Evolutionary conservation across 2,888 invertebrate genomes (phyloP).

Genomic region (Conomelus anceps): DNA sequence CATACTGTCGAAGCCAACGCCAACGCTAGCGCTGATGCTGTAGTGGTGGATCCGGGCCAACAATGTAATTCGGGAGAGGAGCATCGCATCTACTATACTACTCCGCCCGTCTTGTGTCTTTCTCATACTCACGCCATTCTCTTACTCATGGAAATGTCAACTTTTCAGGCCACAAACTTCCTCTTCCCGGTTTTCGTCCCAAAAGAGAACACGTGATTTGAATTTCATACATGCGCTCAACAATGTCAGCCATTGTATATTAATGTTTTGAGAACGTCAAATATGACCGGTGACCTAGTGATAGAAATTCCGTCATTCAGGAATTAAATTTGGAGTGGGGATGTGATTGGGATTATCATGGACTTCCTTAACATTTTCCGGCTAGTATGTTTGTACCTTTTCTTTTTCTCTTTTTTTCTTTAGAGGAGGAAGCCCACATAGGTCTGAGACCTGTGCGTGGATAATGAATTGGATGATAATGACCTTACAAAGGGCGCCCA

Average conservation of each 20-base stretch:
- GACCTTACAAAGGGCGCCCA: too few species aligned
- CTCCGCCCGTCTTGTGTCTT: not conserved
- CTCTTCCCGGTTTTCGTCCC: not conserved
- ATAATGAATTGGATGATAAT: too few species aligned
- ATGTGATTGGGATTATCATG: not conserved
- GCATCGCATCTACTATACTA: not conserved
- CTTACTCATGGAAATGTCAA: not conserved
- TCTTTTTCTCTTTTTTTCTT: too few species aligned
- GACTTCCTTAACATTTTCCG: not conserved
- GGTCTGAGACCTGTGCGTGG: too few species aligned
- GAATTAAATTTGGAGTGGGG: not conserved
- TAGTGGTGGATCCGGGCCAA: not conserved
- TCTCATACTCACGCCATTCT: not conserved
- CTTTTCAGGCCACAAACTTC: not conserved
- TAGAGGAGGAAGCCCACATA: too few species aligned
- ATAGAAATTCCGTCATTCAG: not conserved
- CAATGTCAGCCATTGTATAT: not conserved
- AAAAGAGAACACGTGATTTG: not conserved
- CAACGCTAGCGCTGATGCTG: not conserved
- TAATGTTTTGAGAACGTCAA: not conserved
- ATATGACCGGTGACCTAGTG: not conserved
- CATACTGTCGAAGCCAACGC: not conserved
- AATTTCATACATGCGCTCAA: not conserved
- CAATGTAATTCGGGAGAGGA: not conserved
- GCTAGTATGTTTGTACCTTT: too few species aligned